phyloP scores from a whole-genome alignment of 2,888 invertebrate genomes.

The Smittia sp. region DNA sequence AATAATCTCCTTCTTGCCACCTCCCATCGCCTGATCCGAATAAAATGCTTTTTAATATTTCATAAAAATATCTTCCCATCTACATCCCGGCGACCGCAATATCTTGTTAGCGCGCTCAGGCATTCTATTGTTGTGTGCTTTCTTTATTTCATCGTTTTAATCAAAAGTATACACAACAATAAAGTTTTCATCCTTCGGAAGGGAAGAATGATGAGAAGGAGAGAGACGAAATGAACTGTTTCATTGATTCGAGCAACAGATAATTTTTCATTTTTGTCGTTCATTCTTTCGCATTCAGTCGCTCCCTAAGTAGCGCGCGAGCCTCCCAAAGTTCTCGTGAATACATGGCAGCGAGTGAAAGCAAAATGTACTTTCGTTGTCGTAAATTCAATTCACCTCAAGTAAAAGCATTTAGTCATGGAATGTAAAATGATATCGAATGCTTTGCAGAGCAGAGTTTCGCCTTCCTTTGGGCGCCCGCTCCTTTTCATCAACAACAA shows the following conservation, averaged over 20 bases:
- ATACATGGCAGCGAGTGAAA: neutral
- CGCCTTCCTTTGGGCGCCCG: neutral
- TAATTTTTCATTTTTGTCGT: conserved; percentile 35
- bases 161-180: conserved; percentile 37
- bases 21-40: neutral
- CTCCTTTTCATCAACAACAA: neutral
- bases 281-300: neutral
- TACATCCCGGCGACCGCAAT: conserved; percentile 14
- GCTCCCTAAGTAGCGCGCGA: neutral
- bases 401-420: conserved; percentile 17
- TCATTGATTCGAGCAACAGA: conserved; percentile 35
- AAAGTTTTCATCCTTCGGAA: conserved; percentile 18
- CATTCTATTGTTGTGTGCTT: conserved; percentile 23
- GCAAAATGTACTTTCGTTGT: conserved; percentile 13
- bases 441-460: neutral
- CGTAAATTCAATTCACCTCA: conserved; percentile 2
- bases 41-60: conserved; percentile 20
- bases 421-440: conserved; percentile 22
- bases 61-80: conserved; percentile 25
- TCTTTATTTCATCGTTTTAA: conserved; percentile 20
- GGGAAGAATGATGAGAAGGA: neutral
- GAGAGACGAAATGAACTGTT: conserved; percentile 28
- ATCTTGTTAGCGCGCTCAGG: neutral
- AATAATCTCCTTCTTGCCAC: conserved; percentile 21
- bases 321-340: neutral